Evolutionary conservation across 2,113 vertebrate genomes (phyloP).

Genomic region (Scalopus aquaticus): DNA sequence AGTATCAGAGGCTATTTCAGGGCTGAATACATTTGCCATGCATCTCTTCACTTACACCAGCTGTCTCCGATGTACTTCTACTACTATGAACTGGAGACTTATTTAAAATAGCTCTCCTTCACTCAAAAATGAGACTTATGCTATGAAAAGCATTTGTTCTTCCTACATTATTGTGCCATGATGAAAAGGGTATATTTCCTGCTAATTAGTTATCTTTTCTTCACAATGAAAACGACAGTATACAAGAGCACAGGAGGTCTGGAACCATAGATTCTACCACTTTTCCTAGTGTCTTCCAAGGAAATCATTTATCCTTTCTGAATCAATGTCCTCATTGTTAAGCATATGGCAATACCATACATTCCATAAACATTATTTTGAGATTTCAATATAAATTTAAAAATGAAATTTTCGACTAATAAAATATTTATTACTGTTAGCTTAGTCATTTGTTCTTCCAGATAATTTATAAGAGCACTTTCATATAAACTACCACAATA

Average conservation of each 20-base stretch:
- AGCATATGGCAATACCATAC: neutral
- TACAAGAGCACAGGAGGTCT: neutral
- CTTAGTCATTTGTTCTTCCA: neutral
- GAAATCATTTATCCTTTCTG: neutral
- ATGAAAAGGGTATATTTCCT: neutral
- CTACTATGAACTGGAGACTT: neutral
- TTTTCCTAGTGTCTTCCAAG: neutral
- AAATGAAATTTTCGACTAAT: neutral
- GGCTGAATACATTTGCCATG: conserved; percentile 46
- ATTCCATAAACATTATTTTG: neutral
- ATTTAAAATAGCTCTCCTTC: neutral
- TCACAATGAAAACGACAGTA: neutral
- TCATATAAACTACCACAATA: neutral
- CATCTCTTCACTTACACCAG: conserved; percentile 21
- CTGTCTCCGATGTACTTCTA: conserved; percentile 13
- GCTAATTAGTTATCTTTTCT: neutral
- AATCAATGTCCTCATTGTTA: neutral
- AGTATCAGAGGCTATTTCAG: conserved; percentile 59
- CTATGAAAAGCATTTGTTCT: neutral
- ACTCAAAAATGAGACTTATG: neutral
- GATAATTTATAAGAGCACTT: neutral
- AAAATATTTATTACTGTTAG: neutral
- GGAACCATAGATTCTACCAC: neutral
- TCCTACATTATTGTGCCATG: neutral
- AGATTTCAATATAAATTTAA: neutral